Percentiles rank a stretch among this genome's conserved stretches.
phyloP scores from a whole-genome alignment of 2,888 invertebrate genomes.

The Pseudococcus longispinus region DNA sequence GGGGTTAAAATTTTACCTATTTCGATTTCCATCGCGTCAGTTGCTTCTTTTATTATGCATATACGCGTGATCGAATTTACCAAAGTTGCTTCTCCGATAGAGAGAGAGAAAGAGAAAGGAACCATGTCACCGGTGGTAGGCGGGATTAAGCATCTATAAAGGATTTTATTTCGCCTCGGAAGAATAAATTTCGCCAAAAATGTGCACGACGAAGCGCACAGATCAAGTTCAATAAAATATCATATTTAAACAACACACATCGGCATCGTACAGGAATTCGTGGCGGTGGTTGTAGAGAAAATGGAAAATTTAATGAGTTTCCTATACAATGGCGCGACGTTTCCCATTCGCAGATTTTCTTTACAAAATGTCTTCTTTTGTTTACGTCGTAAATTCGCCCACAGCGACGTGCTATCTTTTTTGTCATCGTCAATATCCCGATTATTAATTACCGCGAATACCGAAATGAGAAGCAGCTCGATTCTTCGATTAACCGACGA shows the following conservation, averaged over 20 bases:
- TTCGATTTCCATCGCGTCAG: not conserved
- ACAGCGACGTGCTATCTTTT: not conserved
- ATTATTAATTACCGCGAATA: not conserved
- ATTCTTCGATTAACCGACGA: not conserved
- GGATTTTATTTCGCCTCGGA: not conserved
- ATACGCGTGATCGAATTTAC: not conserved
- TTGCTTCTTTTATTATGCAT: not conserved
- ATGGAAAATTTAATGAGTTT: conserved; percentile 16
- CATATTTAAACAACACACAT: not conserved
- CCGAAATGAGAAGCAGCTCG: not conserved
- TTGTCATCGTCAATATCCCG: not conserved
- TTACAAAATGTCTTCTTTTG: conserved; percentile 16
- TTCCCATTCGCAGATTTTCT: not conserved
- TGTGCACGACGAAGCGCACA: not conserved
- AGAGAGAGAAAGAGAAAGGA: not conserved
- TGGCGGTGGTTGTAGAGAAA: not conserved
- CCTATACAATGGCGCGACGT: not conserved
- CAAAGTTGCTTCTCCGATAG: not conserved
- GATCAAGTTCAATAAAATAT: conserved; percentile 11
- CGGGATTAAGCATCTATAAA: not conserved
- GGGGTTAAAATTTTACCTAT: not conserved
- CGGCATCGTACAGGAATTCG: not conserved
- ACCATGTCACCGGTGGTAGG: not conserved
- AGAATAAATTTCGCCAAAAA: not conserved
- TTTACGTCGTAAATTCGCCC: not conserved